Base-by-base conservation (phyloP, 1,140 invertebrate genomes). In the Drusus annulatus region DNA sequence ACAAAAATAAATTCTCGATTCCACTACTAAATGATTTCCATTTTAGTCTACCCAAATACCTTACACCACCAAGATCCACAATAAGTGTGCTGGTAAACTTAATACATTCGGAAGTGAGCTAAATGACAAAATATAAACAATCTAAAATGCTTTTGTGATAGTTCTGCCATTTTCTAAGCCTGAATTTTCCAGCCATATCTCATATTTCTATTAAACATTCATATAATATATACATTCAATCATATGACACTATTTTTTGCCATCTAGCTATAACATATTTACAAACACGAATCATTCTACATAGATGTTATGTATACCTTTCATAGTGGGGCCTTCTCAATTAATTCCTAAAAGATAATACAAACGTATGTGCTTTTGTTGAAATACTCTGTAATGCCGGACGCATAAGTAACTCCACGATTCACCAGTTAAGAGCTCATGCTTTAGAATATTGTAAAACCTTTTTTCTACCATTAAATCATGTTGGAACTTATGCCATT, bases 131-230 rank as follows among this genome's bases (percentile, higher is more conserved):
- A 25, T n/a, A 65, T 21, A 65, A 36, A 28, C 21, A 25, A 28
- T 65, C n/a, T 36, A 82, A 71, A 71, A 71, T 21, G 81, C 78
- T 80, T 82, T 50, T 80, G 78, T 78, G 81, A 80, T 80, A 80
- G 76, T 80, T 80, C 65, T 78, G 78, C 81, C 74, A 80, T 80
- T 71, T 51, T 80, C 21, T 82, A 78, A 80, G 81, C 81, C 78
- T 82, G 81, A 82, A 80, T 63, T 82, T 82, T 82, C 78, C 78
- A 74, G 78, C 78, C 81, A 80, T 76, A 74, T 77, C 17, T 82
- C 76, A 80, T 65, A 62, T 74, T 69, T 69, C 31, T 69, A 45
- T 23, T 81, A 62, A 25, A 31, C 60, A 54, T 80, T 50, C 17
- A 19, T 36, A 58, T 58, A 36, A 79, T 79, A 60, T 77, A 74